Base-by-base conservation (phyloP, 1,140 invertebrate genomes). In the Drosophila auraria region DNA sequence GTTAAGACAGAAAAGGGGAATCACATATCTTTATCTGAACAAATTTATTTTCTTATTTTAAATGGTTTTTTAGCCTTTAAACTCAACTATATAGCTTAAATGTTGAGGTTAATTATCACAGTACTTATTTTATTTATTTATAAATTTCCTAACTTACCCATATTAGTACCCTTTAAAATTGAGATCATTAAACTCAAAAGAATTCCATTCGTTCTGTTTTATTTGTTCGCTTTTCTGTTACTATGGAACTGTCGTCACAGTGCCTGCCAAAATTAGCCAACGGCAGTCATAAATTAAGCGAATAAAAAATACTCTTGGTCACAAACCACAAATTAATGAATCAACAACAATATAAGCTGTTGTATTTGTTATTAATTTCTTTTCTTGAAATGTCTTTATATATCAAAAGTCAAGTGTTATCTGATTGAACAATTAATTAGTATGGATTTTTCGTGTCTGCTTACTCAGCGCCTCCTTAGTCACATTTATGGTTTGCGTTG, bases 391-490 rank as follows among this genome's bases (percentile, higher is more conserved):
- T 90, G 84, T 89, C 84, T 89, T 87, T 64, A 87, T 64, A 86
- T 86, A 71, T 69, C 64, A 69, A 71, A 40, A 84, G 81, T 78
- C 77, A 66, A 89, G 64, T 71, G 72, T 81, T 89, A 89, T 89
- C 84, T 84, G 84, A 89, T 89, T 81, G 65, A 79, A 79, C 84
- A 90, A 89, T 89, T 89, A 89, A 89, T 89, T 89, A 84, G 78
- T 71, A 69, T 69, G 70, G 79, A 80, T 81, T 78, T 83, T 68
- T 69, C 25, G 27, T 62, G 58, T 73, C 36, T 50, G 56, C 54
- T 60, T 69, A 57, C 51, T 69, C 69, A 66, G 61, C 44, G 70
- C 72, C 70, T 63, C 42, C 45, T 57, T 54, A 68, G 62, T 74
- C 72, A 66, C 73, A 77, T 78, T 70, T 75, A 75, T 77, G 62